Conservation (phyloP, 2,113 vertebrate genomes). For the Pipa parva region DNA sequence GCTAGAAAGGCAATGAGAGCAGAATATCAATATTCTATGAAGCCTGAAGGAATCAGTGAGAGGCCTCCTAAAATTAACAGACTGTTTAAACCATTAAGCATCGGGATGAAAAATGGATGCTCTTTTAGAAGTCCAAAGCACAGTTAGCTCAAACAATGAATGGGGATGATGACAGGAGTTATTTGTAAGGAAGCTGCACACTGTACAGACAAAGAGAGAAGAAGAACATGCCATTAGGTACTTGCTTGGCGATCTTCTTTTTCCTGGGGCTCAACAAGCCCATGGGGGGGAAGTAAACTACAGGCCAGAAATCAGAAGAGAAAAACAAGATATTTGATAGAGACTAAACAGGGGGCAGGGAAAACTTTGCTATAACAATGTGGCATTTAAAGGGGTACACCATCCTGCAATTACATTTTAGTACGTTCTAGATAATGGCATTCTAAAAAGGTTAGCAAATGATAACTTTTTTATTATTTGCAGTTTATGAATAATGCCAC, state of each 20-base stretch:
- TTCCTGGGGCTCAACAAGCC: slow-evolving; percentile 90
- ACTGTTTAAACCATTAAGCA: background rate
- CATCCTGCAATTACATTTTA: background rate
- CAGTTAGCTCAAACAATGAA: slow-evolving; percentile 35
- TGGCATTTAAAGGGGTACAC: too few relatives aligned
- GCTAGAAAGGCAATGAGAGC: background rate
- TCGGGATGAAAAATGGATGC: slow-evolving; percentile 22
- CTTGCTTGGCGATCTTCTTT: slow-evolving; percentile 97
- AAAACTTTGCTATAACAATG: too few relatives aligned
- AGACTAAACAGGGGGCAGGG: slow-evolving; percentile 48
- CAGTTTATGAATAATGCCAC: too few relatives aligned
- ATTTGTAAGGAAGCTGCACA: slow-evolving; percentile 27
- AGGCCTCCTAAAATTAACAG: background rate
- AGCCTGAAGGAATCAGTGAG: background rate
- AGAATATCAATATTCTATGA: background rate
- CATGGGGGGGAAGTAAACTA: slow-evolving; percentile 92
- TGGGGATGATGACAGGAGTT: slow-evolving; percentile 27
- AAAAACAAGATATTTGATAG: slow-evolving; percentile 74
- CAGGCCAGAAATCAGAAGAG: slow-evolving; percentile 71
- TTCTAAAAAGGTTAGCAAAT: too few relatives aligned
- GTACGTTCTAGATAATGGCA: too few relatives aligned
- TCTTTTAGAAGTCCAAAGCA: slow-evolving; percentile 34
- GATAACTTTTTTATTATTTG: too few relatives aligned
- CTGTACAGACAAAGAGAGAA: slow-evolving; percentile 46
- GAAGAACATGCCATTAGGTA: slow-evolving; percentile 89